Evolutionary conservation across 2,888 invertebrate species (phyloP).

Genomic region (Omphaloscelis lunosa): DNA sequence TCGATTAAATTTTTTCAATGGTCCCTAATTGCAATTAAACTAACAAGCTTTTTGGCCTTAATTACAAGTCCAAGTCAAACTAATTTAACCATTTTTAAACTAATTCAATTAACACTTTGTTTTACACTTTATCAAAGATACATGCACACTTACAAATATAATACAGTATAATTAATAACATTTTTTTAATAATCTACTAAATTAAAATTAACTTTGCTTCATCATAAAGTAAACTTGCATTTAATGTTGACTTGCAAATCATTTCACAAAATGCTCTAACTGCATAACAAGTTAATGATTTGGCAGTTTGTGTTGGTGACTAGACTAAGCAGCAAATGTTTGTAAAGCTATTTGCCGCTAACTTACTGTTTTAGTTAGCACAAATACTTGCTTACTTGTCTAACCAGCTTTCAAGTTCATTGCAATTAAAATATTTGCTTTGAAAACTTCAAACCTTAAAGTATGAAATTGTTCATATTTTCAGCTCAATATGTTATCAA

Average conservation of each 20-base stretch:
- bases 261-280: conserved; percentile 29
- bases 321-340: conserved; percentile 37
- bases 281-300: conserved; percentile 42
- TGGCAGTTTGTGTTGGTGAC: conserved; percentile 28
- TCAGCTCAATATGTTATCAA: not conserved
- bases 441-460: not conserved
- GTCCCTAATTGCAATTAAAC: conserved; percentile 1
- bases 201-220: not conserved
- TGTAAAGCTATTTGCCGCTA: conserved; percentile 42
- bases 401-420: conserved; percentile 47
- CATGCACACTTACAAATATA: no score
- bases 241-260: conserved; percentile 28
- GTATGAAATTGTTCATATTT: not conserved
- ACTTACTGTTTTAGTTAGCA: conserved; percentile 47
- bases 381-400: conserved; percentile 41
- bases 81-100: not conserved
- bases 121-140: conserved; percentile 1
- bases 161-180: not conserved
- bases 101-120: conserved; percentile 4
- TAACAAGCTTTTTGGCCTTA: not conserved
- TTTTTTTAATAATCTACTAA: not conserved
- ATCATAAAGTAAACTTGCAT: not conserved
- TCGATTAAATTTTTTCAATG: not conserved
- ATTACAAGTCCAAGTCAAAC: not conserved
- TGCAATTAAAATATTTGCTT: conserved; percentile 22